Base-by-base conservation (phyloP, 1,140 invertebrate genomes). In the Colletes latitarsis region DNA sequence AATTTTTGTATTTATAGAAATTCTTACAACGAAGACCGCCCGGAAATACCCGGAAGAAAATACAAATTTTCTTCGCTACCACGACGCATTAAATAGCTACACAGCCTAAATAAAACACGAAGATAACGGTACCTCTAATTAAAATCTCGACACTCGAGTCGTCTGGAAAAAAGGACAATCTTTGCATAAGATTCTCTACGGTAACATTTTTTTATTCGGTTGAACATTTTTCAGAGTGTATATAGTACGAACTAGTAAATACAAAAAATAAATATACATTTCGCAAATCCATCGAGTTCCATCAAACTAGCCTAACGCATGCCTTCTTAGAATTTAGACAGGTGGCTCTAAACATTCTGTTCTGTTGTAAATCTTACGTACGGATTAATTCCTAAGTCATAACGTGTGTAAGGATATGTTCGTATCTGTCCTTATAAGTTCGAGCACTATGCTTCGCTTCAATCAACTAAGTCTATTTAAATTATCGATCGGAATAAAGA, bases 201-300 rank as follows among this genome's bases (percentile, higher is more conserved):
- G 62, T 70, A 63, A 72, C 15, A 39, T 30, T 53, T 49, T 49
- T 64, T 79, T 73, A 79, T 72, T 79, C n/a, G 46, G 30, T 46
- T 41, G 14, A 75, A 60, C 43, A 17, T 74, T 30, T 3, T 3
- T 12, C 14, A 10, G 15, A 46, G 10, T 39, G 14, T 58, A 57
- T n/a, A 19, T 72, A 14, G 6, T 60, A 67, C 41, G 43, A 58
- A 43, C 63, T 75, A 74, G 15, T 66, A 64, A 63, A 80, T 80
- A 80, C 39, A 74, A 80, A 79, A 80, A 80, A 64, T 74, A 80
- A 80, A 80, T 79, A 57, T 58, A 74, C 63, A 80, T 75, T 80
- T 75, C 12, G 52, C 21, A 60, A 67, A 75, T 66, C 41, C 46
- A 52, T 63, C n/a, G 10, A 15, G 21, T 68, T 49, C 49, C 15